Evolutionary conservation across 2,797 vertebrate species (phyloP), one percentile per base, ranked within the genome.

Genomic region (Eulemur mongoz): DNA sequence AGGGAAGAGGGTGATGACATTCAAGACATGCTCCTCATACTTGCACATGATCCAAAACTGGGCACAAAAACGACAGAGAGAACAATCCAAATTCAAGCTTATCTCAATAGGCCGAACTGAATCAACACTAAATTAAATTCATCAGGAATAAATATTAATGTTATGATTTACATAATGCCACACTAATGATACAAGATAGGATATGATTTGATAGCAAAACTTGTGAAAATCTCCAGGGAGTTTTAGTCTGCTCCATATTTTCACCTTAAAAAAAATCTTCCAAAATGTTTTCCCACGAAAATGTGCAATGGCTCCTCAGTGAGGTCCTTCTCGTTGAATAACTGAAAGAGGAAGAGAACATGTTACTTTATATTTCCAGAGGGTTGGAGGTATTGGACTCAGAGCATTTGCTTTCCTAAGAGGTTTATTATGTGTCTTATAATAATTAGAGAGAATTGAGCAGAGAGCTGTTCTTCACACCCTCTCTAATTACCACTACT

Each of bases 401-500:
- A 80, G 96, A 52, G 93, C 35, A 75, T 97, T 95, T 96, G 78
- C 88, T 96, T 91, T 96, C 52, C 85, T 95, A 95, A 93, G 96
- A 48, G 93, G 32, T 93, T 91, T 93, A 94, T 70, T 97, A 94
- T 10, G 59, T 67, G 0, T 82, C 54, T 92, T 97, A 45, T 17
- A 97, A 96, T 97, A 97, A 97, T 96, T 97, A 93, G 57, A 95
- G 83, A 75, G 79, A 83, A 93, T 57, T 95, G 38, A 96, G 30
- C 70, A 87, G 70, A 89, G 97, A 97, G 32, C 12, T 95, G 91
- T 91, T 79, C 82, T 97, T 96, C 69, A 69, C 89, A 83, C 76
- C 82, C 94, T 95, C 96, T 89, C 81, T 98, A 97, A 97, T 97
- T 97, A 96, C 92, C 54, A 75, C 79, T 85, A 40, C 78, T 96